Evolutionary conservation across 2,888 invertebrate species (phyloP).

Genomic region (Eristalis tenax): DNA sequence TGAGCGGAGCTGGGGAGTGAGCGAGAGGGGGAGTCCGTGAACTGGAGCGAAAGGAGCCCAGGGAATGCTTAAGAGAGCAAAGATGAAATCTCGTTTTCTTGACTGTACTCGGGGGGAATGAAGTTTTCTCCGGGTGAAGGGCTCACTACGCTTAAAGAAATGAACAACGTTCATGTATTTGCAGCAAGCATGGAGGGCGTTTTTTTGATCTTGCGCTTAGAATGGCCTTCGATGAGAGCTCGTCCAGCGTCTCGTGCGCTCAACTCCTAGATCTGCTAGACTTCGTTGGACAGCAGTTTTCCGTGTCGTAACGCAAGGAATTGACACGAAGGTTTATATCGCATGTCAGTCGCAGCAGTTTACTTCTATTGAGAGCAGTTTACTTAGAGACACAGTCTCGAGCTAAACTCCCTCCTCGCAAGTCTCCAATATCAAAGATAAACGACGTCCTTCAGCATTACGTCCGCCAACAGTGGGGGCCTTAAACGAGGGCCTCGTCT

Average conservation of each 20-base stretch:
- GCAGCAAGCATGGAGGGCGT: too few species aligned
- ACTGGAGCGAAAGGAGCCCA: background rate
- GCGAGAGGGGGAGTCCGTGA: background rate
- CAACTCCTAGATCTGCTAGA: background rate
- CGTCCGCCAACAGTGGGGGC: too few species aligned
- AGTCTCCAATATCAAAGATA: background rate
- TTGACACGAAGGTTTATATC: background rate
- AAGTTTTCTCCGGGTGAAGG: background rate
- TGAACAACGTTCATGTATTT: too few species aligned
- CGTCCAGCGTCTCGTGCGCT: background rate
- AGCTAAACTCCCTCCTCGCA: too few species aligned
- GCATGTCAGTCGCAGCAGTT: background rate
- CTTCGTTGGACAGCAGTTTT: background rate
- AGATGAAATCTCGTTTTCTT: background rate
- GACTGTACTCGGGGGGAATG: background rate
- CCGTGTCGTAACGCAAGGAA: background rate
- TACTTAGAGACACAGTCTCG: too few species aligned
- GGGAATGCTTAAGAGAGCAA: background rate
- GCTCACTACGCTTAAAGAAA: too few species aligned
- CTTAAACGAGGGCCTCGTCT: too few species aligned
- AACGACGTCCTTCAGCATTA: too few species aligned
- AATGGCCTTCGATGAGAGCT: background rate
- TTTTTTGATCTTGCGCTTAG: too few species aligned
- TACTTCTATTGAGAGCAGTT: background rate
- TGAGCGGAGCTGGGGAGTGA: background rate